phyloP scores from a whole-genome alignment of 2,888 invertebrate species.

The Stenodema calcarata region DNA sequence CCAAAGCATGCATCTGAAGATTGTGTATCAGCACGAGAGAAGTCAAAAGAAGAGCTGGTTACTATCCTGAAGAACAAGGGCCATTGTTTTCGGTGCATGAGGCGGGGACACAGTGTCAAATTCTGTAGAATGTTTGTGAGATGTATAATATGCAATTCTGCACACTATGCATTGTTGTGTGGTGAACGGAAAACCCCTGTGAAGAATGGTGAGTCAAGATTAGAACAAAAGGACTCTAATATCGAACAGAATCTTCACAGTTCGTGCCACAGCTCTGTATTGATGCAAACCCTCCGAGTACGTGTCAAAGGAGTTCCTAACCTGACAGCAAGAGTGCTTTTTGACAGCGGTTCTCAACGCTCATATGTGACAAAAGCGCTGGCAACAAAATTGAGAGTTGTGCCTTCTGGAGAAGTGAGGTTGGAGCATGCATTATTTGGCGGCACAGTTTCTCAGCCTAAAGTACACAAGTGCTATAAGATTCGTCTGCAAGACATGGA shows the following conservation, averaged over 20 bases:
- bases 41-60: background rate
- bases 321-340: background rate
- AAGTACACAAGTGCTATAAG: conserved; percentile 1
- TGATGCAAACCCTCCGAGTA: conserved; percentile 26
- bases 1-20: background rate
- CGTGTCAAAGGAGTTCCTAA: background rate
- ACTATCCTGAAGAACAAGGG: background rate
- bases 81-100: background rate
- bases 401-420: background rate
- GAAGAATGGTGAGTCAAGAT: no score
- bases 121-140: no score
- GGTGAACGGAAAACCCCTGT: no score
- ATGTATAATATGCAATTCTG: no score
- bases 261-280: no score
- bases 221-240: no score
- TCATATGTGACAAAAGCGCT: conserved; percentile 17
- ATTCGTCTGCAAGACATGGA: background rate
- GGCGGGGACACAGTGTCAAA: background rate
- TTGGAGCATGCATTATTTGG: conserved; percentile 35
- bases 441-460: background rate
- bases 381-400: background rate
- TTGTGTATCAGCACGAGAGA: background rate
- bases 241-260: no score
- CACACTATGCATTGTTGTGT: no score
- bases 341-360: conserved; percentile 37